These are phyloP conservation scores for Siphamia tubifer DNA, from an alignment of 2,113 vertebrate genomes.

Conservation along the genomic window DNA sequence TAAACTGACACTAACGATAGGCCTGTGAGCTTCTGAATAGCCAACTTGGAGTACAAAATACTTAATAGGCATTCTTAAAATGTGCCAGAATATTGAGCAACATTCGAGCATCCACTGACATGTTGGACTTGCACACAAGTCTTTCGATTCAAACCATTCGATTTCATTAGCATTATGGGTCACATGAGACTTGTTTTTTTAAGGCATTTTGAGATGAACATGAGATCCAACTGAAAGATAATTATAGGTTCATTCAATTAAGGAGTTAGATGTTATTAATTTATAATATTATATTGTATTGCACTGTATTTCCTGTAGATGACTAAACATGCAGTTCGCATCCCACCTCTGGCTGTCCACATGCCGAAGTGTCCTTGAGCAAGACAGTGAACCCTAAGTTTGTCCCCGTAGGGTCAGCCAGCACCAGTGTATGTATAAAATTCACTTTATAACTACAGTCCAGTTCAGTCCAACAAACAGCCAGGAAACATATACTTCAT, in stretches of 20 bases:
- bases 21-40: conserved; percentile 10
- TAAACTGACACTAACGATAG: conserved; percentile 37
- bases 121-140: not conserved
- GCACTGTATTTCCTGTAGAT: not conserved
- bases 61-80: conserved; percentile 19
- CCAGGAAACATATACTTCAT: not conserved
- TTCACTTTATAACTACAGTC: too few species aligned
- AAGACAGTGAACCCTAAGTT: too few species aligned
- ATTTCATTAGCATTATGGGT: not conserved
- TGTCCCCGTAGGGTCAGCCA: too few species aligned
- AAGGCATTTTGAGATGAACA: not conserved
- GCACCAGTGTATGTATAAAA: too few species aligned
- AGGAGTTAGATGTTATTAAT: too few species aligned
- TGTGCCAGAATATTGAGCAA: too few species aligned
- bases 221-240: not conserved
- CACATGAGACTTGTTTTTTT: not conserved
- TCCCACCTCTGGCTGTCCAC: too few species aligned
- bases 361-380: too few species aligned
- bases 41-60: conserved; percentile 13
- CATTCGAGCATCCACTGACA: too few species aligned
- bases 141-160: not conserved
- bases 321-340: too few species aligned
- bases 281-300: too few species aligned
- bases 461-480: not conserved
- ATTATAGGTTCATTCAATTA: too few species aligned